Evolutionary conservation across 2,797 vertebrate species (phyloP).

Genomic region (Sternarchorhynchus goeldii): DNA sequence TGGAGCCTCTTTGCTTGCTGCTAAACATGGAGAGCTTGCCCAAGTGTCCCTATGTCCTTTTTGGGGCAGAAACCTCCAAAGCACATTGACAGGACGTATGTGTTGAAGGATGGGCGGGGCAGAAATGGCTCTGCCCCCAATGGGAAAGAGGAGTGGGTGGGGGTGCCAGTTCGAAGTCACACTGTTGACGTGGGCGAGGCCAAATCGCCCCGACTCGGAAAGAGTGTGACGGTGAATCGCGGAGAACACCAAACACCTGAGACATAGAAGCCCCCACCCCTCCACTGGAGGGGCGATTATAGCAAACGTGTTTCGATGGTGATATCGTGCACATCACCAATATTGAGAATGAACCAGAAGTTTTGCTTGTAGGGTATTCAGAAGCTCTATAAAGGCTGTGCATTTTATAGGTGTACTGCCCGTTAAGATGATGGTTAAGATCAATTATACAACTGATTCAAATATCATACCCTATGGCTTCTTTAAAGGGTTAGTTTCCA

Average conservation of each 20-base stretch:
- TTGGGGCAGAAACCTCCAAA: slow-evolving; percentile 16
- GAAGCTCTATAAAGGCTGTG: too few species aligned
- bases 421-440: too few species aligned
- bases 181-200: background rate
- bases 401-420: too few species aligned
- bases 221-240: slow-evolving; percentile 19
- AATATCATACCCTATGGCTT: too few species aligned
- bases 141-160: background rate
- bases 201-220: slow-evolving; percentile 27
- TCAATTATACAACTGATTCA: too few species aligned
- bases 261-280: too few species aligned
- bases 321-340: too few species aligned
- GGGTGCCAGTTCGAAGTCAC: slow-evolving; percentile 15
- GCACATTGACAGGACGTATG: slow-evolving; percentile 35
- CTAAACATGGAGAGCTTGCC: background rate
- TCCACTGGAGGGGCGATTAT: slow-evolving; percentile 9
- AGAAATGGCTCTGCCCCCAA: slow-evolving; percentile 32
- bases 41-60: slow-evolving; percentile 16
- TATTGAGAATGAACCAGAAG: too few species aligned
- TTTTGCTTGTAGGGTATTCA: too few species aligned
- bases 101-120: slow-evolving; percentile 17
- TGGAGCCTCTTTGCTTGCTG: background rate
- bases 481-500: too few species aligned
- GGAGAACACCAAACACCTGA: slow-evolving; percentile 15
- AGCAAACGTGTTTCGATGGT: background rate